Base-by-base conservation (phyloP, 2,888 invertebrate species). In the Hoplodrina ambigua region DNA sequence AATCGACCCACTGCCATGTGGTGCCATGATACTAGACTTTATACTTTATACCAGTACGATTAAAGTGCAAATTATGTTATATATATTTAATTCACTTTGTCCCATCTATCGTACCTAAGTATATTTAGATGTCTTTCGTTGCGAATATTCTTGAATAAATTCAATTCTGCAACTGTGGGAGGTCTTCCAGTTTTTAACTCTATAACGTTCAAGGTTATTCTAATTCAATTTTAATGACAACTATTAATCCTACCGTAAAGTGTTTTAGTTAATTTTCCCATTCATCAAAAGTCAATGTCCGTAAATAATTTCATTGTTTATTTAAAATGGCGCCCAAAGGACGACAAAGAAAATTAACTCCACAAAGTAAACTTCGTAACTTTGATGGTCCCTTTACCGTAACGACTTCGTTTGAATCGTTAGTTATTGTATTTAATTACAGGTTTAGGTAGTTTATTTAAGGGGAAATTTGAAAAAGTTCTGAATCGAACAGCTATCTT, bases 321-420 rank as follows among this genome's bases (percentile, higher is more conserved):
- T 64, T 71, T 72, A 77, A 74, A 80, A 78, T 69, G 78, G 65
- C 30, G 61, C 53, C 56, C 75, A 68, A 74, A 65, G 57, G 68
- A 70, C 17, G 62, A 44, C 53, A 41, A 71, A 70, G 70, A 60
- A 75, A 83, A 79, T 83, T 78, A 76, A 77, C 69, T 77, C 64
- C 56, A 55, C 19, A 65, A 75, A 30, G 62, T 69, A 73, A 81
- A 75, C 70, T 77, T 78, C 37, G 66, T 78, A 76, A 61, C 67
- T 75, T 69, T 73, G 71, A 72, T 59, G 75, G 56, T 67, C 60
- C 60, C 61, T 58, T 67, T 44, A 33, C 11, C 49, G 55, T 68
- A 76, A 81, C 72, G 61, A 70, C 72, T 69, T 57, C 44, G 41
- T 69, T 55, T 65, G 56, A 70, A 72, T 72, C 50, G 30, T 41